Percentiles rank a stretch among this genome's conserved stretches.
Conservation (phyloP, 2,888 invertebrate genomes). For the Ellobium chinense region DNA sequence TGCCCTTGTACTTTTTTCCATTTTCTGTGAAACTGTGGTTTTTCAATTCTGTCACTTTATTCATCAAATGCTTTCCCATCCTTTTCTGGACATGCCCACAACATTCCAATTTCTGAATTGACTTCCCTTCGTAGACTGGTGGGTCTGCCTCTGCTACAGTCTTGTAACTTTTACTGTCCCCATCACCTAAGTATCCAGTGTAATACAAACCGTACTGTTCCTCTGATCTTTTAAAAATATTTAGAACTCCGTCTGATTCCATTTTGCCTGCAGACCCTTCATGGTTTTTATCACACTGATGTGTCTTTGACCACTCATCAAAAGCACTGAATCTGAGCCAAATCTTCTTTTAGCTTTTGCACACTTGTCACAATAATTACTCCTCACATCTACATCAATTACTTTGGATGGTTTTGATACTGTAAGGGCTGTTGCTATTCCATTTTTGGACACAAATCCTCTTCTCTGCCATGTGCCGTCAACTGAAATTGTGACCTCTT, state of each 20-base stretch:
- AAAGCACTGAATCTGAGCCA: not conserved
- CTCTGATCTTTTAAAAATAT: conserved; percentile 18
- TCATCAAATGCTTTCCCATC: not conserved
- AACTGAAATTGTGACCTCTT: not conserved
- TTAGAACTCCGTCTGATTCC: conserved; percentile 10
- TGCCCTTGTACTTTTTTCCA: conserved; percentile 3
- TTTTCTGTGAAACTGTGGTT: not conserved
- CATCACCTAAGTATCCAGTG: conserved; percentile 18
- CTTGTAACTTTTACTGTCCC: conserved; percentile 1
- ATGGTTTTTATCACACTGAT: conserved; percentile 20
- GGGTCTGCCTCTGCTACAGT: not conserved
- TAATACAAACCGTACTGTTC: not conserved
- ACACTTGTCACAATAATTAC: conserved; percentile 20
- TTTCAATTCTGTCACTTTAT: not conserved
- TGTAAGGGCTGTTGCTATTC: not conserved
- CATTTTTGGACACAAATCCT: not conserved
- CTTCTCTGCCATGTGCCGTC: conserved; percentile 5
- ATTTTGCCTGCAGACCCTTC: conserved; percentile 7
- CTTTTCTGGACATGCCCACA: not conserved
- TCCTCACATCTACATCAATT: not conserved
- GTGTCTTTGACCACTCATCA: not conserved
- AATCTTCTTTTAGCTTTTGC: not conserved
- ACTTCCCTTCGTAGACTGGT: not conserved
- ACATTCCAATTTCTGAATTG: not conserved
- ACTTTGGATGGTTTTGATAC: not conserved